Percentiles rank a stretch among this genome's conserved stretches.
These are phyloP conservation scores for Gambusia holbrooki DNA, from an alignment of 2,113 vertebrate species.

Conservation along the genomic window DNA sequence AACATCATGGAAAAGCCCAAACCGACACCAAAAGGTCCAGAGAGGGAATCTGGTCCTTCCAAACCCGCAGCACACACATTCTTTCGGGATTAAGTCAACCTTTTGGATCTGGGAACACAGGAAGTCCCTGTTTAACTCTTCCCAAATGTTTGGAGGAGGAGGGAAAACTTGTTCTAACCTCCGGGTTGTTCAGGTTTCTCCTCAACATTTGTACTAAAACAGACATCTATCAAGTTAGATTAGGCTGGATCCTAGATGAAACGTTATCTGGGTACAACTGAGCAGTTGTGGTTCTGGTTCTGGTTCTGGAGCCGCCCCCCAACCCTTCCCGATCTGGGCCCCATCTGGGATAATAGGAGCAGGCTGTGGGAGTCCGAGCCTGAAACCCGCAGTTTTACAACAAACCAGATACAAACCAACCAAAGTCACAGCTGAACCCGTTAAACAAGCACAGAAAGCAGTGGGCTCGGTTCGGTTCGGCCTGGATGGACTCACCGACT, in stretches of 20 bases:
- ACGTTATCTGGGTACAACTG: not conserved
- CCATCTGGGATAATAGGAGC: slow-evolving; percentile 33
- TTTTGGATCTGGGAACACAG: slow-evolving; percentile 7
- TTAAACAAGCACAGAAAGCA: not conserved
- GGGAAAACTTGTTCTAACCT: not conserved
- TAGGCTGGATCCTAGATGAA: no score
- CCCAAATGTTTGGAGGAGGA: not conserved
- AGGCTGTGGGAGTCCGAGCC: slow-evolving; percentile 1
- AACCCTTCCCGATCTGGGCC: slow-evolving; percentile 40
- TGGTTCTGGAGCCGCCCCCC: not conserved
- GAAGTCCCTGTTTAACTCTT: slow-evolving; percentile 1
- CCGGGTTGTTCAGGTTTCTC: not conserved
- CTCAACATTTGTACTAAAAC: not conserved
- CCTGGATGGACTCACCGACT: slow-evolving; percentile 78
- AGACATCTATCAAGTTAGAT: not conserved
- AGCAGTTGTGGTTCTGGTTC: no score
- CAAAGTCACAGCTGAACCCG: not conserved
- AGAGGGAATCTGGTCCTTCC: not conserved
- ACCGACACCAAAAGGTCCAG: no score
- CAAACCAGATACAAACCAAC: not conserved
- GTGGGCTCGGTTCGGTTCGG: not conserved
- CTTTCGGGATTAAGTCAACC: slow-evolving; percentile 30
- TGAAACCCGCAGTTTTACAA: no score
- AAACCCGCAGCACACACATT: slow-evolving; percentile 18
- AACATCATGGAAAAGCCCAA: not conserved